Evolutionary conservation across 1,140 invertebrate species (phyloP).

Genomic region (Pollicipes pollicipes): DNA sequence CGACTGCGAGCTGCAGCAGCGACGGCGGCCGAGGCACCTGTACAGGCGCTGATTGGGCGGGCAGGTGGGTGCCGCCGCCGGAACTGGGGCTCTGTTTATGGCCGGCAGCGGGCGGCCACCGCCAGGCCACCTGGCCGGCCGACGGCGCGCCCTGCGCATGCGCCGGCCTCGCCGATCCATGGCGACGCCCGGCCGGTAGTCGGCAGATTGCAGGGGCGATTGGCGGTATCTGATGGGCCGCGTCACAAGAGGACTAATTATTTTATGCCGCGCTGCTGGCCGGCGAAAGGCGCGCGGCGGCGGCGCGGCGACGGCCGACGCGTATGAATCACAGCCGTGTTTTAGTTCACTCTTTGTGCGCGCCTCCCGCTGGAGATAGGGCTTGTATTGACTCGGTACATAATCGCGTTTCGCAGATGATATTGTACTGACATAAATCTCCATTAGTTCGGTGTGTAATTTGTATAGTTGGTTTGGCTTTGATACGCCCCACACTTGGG

Average conservation of each 20-base stretch:
- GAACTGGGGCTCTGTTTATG: background rate
- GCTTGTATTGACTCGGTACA: background rate
- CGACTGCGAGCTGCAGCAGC: too few species aligned
- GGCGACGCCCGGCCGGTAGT: background rate
- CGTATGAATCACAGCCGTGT: background rate
- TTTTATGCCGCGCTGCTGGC: background rate
- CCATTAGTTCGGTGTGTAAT: conserved; percentile 1
- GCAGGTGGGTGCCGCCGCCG: background rate
- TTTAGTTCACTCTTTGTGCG: background rate
- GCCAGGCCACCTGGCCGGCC: background rate
- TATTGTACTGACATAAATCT: conserved; percentile 2
- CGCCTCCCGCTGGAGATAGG: background rate
- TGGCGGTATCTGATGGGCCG: background rate
- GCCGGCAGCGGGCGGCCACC: too few species aligned
- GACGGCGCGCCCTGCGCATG: background rate
- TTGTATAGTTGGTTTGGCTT: background rate
- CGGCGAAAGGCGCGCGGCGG: background rate
- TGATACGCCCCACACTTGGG: background rate
- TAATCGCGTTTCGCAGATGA: conserved; percentile 1
- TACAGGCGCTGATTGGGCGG: background rate
- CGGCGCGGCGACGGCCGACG: too few species aligned
- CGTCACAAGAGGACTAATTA: background rate
- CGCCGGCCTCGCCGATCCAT: background rate
- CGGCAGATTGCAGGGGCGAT: background rate
- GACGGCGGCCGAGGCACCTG: background rate